Conservation (phyloP, 2,888 invertebrate genomes). For the Cheilosia soror region DNA sequence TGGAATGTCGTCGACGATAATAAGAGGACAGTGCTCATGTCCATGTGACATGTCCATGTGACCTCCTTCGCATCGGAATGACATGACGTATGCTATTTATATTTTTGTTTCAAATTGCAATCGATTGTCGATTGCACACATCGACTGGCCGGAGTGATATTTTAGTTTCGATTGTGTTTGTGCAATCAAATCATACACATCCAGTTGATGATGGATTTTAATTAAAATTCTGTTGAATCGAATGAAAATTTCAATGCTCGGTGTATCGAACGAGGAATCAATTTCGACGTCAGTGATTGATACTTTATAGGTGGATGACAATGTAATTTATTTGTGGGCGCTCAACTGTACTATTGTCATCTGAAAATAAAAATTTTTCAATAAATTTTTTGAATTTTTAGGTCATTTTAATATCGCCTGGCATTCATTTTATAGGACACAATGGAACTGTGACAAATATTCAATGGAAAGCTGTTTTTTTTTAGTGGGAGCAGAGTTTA, state of each 20-base stretch:
- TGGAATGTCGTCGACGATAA: conserved; percentile 14
- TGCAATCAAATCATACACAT: neutral
- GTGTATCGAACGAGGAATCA: neutral
- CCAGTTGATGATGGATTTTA: conserved; percentile 3
- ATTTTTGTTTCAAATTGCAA: conserved; percentile 20
- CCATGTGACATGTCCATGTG: neutral
- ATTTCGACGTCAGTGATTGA: neutral
- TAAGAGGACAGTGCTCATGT: neutral
- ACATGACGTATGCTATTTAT: neutral
- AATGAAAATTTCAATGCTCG: neutral
- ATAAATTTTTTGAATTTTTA: too few species aligned
- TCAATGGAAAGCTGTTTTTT: too few species aligned
- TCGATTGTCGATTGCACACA: neutral
- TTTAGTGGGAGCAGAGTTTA: too few species aligned
- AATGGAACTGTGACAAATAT: too few species aligned
- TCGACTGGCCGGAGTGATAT: neutral
- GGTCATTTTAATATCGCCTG: too few species aligned
- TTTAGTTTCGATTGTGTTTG: conserved; percentile 1
- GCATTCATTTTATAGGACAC: too few species aligned
- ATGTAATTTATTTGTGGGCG: too few species aligned
- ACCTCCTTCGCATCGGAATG: neutral
- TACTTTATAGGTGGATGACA: neutral
- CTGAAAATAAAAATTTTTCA: too few species aligned
- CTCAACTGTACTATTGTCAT: too few species aligned
- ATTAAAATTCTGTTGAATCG: conserved; percentile 10